Evolutionary conservation across 1,140 invertebrate genomes (phyloP), one percentile per base, ranked within the genome.

Genomic region (Drosophila kikkawai): DNA sequence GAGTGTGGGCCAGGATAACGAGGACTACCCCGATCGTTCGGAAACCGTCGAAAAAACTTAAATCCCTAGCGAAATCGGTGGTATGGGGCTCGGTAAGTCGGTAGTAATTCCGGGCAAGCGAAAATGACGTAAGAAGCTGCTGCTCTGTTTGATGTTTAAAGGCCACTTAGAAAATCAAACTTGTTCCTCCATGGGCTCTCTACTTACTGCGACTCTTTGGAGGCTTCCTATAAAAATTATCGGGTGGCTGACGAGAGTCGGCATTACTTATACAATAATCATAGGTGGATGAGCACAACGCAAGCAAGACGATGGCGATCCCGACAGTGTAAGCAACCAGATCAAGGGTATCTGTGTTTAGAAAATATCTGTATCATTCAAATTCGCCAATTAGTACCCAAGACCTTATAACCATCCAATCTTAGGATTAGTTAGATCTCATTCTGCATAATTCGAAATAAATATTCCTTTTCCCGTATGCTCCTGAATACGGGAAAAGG

Each of bases 41-140:
- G 29, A 91, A 77, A 0, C 76, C 86, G 63, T 93, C 80, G 4
- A 93, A 87, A 19, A 91, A 91, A 7, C 77, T 66, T 7, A 92
- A 41, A 66, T 93, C 90, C 2, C 37, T 59, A 4, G 68, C 48
- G 15, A 79, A 57, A 7, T 75, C 63, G 7, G 59, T 73, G 15
- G 19, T n/a, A n/a, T 75, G 29, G 13, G 75, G 64, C 13, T 58
- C 19, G 19, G 60, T 36, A 2, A 93, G 63, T 3, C 90, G 81
- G 70, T 88, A 84, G 63, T 86, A 93, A 32, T 93, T 93, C 57
- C 91, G 86, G 17, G 65, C 61, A 34, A 93, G 51, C 3, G 93
- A 93, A 59, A 93, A 93, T n/a, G 75, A 53, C 12, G 74, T 66
- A 7, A 90, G 60, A 1, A 79, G 50, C 8, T 51, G 53, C 37